Percentiles rank a stretch among this genome's conserved stretches.
Conservation (phyloP, 1,140 invertebrate species). For the Habropoda laboriosa region DNA sequence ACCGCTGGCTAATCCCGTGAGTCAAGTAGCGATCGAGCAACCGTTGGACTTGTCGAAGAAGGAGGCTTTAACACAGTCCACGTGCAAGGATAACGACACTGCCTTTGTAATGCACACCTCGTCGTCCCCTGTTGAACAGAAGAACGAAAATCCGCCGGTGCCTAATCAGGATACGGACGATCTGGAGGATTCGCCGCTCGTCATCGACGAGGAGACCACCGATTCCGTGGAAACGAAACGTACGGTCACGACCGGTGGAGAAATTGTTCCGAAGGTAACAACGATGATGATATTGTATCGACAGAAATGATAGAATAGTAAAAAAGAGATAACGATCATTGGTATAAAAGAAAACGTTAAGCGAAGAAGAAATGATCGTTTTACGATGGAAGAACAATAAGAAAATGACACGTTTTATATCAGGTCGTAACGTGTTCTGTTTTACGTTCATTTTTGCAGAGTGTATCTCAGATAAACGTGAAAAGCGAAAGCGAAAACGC, state of each 20-base stretch:
- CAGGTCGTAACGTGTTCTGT: background rate
- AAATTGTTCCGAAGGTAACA: slow-evolving; percentile 71
- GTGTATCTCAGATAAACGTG: slow-evolving; percentile 66
- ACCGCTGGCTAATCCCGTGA: slow-evolving; percentile 80
- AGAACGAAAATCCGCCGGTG: slow-evolving; percentile 58
- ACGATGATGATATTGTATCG: background rate
- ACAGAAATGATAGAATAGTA: background rate
- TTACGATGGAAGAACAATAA: background rate
- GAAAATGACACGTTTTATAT: no score
- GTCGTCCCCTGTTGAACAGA: slow-evolving; percentile 71
- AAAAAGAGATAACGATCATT: background rate
- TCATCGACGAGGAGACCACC: slow-evolving; percentile 81
- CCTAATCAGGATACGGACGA: slow-evolving; percentile 72
- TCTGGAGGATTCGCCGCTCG: slow-evolving; percentile 77
- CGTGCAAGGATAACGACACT: slow-evolving; percentile 71
- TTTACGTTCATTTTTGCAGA: slow-evolving; percentile 56
- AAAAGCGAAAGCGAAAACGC: slow-evolving; percentile 74
- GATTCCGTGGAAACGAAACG: slow-evolving; percentile 83
- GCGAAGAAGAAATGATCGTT: background rate
- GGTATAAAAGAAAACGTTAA: no score
- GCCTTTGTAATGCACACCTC: slow-evolving; percentile 69
- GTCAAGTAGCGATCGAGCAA: slow-evolving; percentile 84
- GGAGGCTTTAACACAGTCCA: slow-evolving; percentile 82
- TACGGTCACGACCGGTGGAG: slow-evolving; percentile 35
- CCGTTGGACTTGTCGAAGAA: slow-evolving; percentile 95